Evolutionary conservation across 2,888 invertebrate genomes (phyloP).

Genomic region (Sipha maydis): DNA sequence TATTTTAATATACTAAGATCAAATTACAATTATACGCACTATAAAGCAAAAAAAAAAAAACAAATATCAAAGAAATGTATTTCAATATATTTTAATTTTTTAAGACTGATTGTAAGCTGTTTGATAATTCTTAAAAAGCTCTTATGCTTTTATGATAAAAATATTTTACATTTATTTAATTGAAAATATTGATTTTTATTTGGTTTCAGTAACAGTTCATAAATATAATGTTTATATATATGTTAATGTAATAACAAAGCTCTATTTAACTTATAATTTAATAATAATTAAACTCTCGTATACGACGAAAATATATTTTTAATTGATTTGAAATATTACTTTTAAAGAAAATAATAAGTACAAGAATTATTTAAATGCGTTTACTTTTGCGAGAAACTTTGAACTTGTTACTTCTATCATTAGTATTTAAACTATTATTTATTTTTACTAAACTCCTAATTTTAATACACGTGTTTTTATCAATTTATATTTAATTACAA

Average conservation of each 20-base stretch:
- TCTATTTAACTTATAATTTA: no score
- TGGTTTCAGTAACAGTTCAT: no score
- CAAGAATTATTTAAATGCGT: not conserved
- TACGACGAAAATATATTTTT: not conserved
- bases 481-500: no score
- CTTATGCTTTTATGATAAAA: not conserved
- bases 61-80: no score
- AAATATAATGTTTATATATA: not conserved
- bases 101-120: no score
- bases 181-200: not conserved
- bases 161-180: not conserved
- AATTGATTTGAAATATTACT: not conserved
- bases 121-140: no score
- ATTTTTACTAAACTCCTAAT: not conserved
- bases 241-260: not conserved
- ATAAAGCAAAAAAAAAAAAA: not conserved
- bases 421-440: not conserved
- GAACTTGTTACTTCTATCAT: not conserved
- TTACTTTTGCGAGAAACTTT: not conserved
- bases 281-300: no score
- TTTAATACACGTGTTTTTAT: no score
- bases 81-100: no score
- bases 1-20: conserved; percentile 26
- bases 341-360: not conserved
- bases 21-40: not conserved